Conservation (phyloP, 2,888 invertebrate species). For the Acleris emargana region DNA sequence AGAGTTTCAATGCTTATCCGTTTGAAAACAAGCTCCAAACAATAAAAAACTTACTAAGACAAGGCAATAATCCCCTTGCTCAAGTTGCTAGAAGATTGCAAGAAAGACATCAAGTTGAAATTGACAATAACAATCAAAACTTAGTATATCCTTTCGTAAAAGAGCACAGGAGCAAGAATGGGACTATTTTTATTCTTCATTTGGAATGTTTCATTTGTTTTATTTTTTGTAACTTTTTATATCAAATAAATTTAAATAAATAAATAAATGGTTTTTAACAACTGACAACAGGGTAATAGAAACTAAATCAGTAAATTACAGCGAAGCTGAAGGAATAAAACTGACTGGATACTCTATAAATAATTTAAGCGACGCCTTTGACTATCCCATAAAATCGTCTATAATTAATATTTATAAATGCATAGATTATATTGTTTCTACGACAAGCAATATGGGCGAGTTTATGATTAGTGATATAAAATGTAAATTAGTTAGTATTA, state of each 20-base stretch:
- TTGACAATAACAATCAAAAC: background rate
- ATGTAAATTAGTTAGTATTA: conserved; percentile 5
- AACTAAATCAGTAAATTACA: background rate
- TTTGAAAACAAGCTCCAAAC: background rate
- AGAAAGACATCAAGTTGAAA: background rate
- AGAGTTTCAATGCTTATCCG: background rate
- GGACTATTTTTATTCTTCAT: background rate
- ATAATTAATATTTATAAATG: conserved; percentile 5
- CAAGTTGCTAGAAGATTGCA: background rate
- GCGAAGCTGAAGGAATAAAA: background rate
- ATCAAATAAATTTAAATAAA: too few relatives aligned
- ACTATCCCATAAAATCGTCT: conserved; percentile 4
- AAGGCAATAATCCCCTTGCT: background rate
- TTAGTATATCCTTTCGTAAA: background rate
- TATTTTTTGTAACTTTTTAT: too few relatives aligned
- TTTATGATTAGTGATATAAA: conserved; percentile 1
- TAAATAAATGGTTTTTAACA: background rate
- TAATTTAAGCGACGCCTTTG: conserved; percentile 1
- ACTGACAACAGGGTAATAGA: background rate
- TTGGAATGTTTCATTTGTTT: background rate
- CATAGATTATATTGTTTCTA: conserved; percentile 2
- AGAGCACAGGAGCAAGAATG: background rate
- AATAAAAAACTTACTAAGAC: background rate
- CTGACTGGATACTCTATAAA: background rate
- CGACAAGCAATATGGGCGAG: conserved; percentile 1